A percentile compares a stretch with the other conserved stretches of the same genome.
Conservation (phyloP, 2,113 vertebrate genomes). For the Leptobrachium leishanense region DNA sequence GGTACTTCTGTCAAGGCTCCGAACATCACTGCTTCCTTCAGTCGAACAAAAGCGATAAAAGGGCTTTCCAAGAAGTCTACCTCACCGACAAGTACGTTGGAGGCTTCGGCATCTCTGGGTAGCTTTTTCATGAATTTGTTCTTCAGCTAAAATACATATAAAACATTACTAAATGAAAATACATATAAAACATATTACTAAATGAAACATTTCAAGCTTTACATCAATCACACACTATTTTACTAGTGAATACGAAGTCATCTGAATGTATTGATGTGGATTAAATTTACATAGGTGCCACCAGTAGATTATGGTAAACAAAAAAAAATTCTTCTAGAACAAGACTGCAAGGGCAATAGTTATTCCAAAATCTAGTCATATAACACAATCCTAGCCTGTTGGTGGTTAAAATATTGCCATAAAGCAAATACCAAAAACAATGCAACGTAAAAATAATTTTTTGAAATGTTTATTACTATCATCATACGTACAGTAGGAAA, state of each 20-base stretch:
- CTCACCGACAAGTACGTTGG: slow-evolving; percentile 95
- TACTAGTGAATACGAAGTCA: not conserved
- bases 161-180: not conserved
- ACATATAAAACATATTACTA: not conserved
- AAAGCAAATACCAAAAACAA: too few relatives aligned
- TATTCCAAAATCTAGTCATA: too few relatives aligned
- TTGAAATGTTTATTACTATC: too few relatives aligned
- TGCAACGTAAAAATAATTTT: too few relatives aligned
- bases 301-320: too few relatives aligned
- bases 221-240: not conserved
- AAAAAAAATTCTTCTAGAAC: too few relatives aligned
- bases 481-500: too few relatives aligned
- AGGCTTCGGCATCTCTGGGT: slow-evolving; percentile 94
- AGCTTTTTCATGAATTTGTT: slow-evolving; percentile 99
- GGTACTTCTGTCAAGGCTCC: slow-evolving; percentile 95
- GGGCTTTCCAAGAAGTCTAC: slow-evolving; percentile 92
- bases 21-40: slow-evolving; percentile 95
- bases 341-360: too few relatives aligned
- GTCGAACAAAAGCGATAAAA: slow-evolving; percentile 92
- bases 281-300: too few relatives aligned
- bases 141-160: slow-evolving; percentile 74
- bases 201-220: not conserved
- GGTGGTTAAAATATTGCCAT: too few relatives aligned
- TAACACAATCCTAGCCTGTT: too few relatives aligned
- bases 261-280: too few relatives aligned